A percentile compares a stretch with the other conserved stretches of the same genome.
Conservation (phyloP, 2,888 invertebrate species). For the Cylindroiulus punctatus region DNA sequence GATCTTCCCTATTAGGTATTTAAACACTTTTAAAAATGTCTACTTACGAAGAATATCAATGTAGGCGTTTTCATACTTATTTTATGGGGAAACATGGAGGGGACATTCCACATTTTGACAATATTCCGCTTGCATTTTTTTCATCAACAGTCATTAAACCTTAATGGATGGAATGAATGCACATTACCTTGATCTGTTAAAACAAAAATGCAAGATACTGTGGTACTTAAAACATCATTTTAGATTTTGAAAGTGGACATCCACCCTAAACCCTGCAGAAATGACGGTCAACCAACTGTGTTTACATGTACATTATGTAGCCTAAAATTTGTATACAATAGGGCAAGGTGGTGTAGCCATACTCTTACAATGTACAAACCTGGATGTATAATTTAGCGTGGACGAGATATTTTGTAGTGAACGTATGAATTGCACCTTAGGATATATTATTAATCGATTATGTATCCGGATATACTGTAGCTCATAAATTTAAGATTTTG, state of each 20-base stretch:
- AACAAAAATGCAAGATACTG: neutral
- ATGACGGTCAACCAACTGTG: constrained; percentile 29
- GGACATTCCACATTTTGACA: neutral
- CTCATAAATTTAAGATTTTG: no score
- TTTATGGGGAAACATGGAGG: neutral
- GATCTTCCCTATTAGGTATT: neutral
- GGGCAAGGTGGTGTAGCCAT: neutral
- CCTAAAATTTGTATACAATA: constrained; percentile 6
- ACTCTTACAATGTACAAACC: no score
- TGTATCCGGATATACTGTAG: neutral
- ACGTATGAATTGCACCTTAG: neutral
- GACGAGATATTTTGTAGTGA: neutral
- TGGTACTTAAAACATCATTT: neutral
- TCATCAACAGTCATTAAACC: constrained; percentile 25
- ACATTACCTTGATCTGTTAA: neutral
- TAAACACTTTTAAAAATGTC: neutral
- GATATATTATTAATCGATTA: neutral
- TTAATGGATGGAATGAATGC: neutral
- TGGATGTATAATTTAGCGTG: neutral
- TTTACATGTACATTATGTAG: no score
- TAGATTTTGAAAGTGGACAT: constrained; percentile 23
- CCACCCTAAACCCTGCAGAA: neutral
- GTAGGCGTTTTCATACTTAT: neutral
- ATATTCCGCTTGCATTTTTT: neutral
- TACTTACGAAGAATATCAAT: neutral